Evolutionary conservation across 2,888 invertebrate species (phyloP).

Genomic region (Mayetiola destructor): DNA sequence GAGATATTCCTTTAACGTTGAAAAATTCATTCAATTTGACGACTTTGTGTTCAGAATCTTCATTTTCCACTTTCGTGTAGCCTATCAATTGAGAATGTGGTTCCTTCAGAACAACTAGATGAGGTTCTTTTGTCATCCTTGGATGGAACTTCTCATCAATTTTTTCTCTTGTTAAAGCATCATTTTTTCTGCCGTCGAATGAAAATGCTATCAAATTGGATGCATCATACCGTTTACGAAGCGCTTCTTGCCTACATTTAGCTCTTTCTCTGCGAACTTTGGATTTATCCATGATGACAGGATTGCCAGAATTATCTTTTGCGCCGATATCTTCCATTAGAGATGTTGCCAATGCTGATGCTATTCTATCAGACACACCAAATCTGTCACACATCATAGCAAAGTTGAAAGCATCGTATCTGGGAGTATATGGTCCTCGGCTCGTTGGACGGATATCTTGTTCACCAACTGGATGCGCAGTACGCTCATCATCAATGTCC

Average conservation of each 20-base stretch:
- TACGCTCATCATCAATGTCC: neutral
- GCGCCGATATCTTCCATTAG: neutral
- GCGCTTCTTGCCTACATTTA: neutral
- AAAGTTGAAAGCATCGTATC: neutral
- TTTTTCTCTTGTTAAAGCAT: neutral
- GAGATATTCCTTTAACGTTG: neutral
- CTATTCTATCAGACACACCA: neutral
- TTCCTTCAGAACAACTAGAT: neutral
- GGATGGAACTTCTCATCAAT: neutral
- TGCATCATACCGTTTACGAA: neutral
- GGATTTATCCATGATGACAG: neutral
- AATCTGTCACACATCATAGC: slow-evolving; percentile 6
- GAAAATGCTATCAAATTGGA: neutral
- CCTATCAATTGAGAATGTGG: neutral
- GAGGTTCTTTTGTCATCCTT: slow-evolving; percentile 2
- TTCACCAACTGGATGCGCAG: neutral
- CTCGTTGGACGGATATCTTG: neutral
- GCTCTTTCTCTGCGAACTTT: neutral
- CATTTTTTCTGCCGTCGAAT: slow-evolving; percentile 1
- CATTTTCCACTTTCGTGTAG: neutral
- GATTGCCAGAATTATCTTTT: neutral
- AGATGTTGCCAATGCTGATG: neutral
- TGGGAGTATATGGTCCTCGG: neutral
- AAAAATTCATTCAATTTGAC: neutral
- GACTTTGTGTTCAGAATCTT: neutral